Conservation (phyloP, 2,797 vertebrate species). For the Lates japonicus region DNA sequence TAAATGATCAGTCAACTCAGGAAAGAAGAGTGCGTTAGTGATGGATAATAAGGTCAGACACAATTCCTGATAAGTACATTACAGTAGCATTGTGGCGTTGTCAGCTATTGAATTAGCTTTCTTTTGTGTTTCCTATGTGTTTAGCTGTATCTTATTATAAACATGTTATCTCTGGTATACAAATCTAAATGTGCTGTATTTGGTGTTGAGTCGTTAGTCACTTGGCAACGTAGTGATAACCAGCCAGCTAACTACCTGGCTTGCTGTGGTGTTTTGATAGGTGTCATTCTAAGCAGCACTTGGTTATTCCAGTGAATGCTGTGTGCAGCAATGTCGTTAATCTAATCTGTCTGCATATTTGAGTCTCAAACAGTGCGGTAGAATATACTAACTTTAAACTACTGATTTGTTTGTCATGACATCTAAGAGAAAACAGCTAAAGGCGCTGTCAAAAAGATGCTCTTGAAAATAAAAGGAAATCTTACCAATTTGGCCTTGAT, state of each 20-base stretch:
- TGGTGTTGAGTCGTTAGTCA: neutral
- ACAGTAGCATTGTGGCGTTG: neutral
- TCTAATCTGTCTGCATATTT: constrained; percentile 31
- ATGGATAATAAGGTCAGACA: constrained; percentile 48
- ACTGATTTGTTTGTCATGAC: neutral
- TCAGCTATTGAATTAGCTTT: neutral
- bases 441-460: neutral
- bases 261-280: constrained; percentile 6
- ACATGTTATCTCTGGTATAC: neutral
- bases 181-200: neutral
- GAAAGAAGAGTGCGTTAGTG: neutral
- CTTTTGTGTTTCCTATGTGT: neutral
- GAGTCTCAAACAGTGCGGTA: constrained; percentile 4
- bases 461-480: neutral
- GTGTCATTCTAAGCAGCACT: constrained; percentile 31
- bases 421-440: neutral
- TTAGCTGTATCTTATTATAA: neutral
- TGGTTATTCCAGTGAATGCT: neutral
- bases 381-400: constrained; percentile 10
- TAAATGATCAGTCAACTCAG: neutral
- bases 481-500: neutral
- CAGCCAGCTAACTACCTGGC: neutral
- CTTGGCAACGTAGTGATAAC: neutral
- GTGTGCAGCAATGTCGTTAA: neutral
- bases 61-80: neutral